These are phyloP conservation scores for Aeoliscus strigatus DNA, from an alignment of 2,797 vertebrate species.

Conservation along the genomic window DNA sequence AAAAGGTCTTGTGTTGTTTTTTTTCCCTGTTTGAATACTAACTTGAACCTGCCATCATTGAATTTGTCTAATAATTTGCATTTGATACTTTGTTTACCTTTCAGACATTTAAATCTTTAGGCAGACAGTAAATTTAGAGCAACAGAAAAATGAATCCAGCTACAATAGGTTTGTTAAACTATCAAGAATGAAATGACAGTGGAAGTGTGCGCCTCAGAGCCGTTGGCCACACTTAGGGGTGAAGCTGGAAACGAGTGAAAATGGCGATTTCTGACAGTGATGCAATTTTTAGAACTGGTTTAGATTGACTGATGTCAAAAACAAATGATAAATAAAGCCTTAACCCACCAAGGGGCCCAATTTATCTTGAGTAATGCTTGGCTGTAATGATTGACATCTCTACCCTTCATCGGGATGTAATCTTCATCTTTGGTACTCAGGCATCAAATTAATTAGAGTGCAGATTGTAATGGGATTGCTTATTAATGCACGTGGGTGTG, in stretches of 20 bases:
- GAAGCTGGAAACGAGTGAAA: no score
- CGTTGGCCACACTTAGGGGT: no score
- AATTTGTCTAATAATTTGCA: constrained; percentile 7
- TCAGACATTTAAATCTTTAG: no score
- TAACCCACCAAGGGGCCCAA: constrained; percentile 60
- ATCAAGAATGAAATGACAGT: no score
- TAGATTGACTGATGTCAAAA: no score
- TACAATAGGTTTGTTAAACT: no score
- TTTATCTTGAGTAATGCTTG: constrained; percentile 68
- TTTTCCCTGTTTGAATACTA: constrained; percentile 6
- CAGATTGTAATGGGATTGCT: constrained; percentile 51
- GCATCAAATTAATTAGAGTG: constrained; percentile 81
- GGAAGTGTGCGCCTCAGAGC: no score
- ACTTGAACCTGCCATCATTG: constrained; percentile 35
- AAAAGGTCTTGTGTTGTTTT: constrained; percentile 61
- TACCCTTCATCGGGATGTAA: constrained; percentile 78
- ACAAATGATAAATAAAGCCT: no score
- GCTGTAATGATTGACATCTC: constrained; percentile 71
- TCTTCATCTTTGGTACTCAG: constrained; percentile 77
- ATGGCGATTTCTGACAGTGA: no score
- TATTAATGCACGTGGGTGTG: constrained; percentile 38
- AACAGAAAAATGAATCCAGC: no score
- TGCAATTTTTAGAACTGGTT: no score
- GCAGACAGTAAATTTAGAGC: no score
- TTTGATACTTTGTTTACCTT: constrained; percentile 5